Base-by-base conservation (phyloP, 2,888 invertebrate genomes). In the Venusia cambrica region DNA sequence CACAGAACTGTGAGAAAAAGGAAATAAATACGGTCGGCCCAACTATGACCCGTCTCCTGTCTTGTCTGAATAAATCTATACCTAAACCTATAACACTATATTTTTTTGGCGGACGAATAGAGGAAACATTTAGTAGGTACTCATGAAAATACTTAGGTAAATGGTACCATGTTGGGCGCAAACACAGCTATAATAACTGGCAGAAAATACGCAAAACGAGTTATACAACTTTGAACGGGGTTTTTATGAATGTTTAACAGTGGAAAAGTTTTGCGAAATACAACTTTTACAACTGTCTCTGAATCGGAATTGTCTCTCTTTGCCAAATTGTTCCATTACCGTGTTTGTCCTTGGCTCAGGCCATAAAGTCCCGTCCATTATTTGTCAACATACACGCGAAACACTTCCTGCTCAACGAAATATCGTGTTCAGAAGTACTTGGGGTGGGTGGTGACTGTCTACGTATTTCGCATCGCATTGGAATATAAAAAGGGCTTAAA, bases 401-500 rank as follows among this genome's bases (percentile, higher is more conserved):
- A 68, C 56, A 62, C 64, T 73, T 71, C 70, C 67, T 63, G 42
- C 41, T 64, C 51, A 51, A 45, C 45, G 56, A 57, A 63, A 62
- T 70, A 63, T 70, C 80, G 73, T 80, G 80, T 67, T 69, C 51
- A 59, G 45, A 38, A 55, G 66, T 67, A 69, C 60, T 80, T 73
- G 51, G n/a, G n/a, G n/a, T n/a, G n/a, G n/a, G n/a, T n/a, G 54
- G 53, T 58, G 46, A 49, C 51, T 37, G 35, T 34, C 33, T 46
- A 38, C 45, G 33, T 44, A 51, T 44, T 44, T 43, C 40, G 38
- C 45, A 45, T 38, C 38, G 49, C 35, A 45, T 45, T 45, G 35
- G 56, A 55, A 63, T 58, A 56, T 57, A 55, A 54, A 34, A 39
- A 27, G 31, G 39, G 35, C 21, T 44, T 60, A 52, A 56, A 61